These are phyloP conservation scores for Peucedramus taeniatus DNA, from an alignment of 2,113 vertebrate genomes.

Conservation along the genomic window DNA sequence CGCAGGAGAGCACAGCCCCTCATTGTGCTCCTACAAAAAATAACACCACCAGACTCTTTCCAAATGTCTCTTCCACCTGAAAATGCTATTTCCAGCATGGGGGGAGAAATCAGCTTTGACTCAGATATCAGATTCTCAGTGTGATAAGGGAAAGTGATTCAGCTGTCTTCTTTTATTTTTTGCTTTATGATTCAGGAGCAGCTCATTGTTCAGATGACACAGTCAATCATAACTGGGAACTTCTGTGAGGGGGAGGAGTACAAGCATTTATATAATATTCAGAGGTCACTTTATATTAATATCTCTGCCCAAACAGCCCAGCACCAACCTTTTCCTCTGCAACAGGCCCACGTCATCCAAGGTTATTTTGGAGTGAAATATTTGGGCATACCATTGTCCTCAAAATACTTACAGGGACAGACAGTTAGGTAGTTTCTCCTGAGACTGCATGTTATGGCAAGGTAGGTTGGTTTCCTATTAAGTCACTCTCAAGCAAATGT, in stretches of 20 bases:
- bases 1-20: background rate
- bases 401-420: background rate
- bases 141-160: conserved; percentile 48
- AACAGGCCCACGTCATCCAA: background rate
- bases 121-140: conserved; percentile 16
- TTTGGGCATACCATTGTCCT: background rate
- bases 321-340: background rate
- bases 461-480: background rate
- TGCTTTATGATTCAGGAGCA: conserved; percentile 35
- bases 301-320: background rate
- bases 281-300: background rate
- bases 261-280: conserved; percentile 31
- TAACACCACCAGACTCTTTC: background rate
- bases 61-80: background rate
- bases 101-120: conserved; percentile 40
- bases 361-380: background rate
- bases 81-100: conserved; percentile 46
- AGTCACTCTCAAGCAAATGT: background rate
- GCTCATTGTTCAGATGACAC: conserved; percentile 24
- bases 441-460: background rate
- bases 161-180: conserved; percentile 50
- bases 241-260: background rate
- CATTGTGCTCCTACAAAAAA: background rate
- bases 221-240: conserved; percentile 6
- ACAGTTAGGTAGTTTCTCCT: background rate